Evolutionary conservation across 2,888 invertebrate species (phyloP).

Genomic region (Portevinia maculata): DNA sequence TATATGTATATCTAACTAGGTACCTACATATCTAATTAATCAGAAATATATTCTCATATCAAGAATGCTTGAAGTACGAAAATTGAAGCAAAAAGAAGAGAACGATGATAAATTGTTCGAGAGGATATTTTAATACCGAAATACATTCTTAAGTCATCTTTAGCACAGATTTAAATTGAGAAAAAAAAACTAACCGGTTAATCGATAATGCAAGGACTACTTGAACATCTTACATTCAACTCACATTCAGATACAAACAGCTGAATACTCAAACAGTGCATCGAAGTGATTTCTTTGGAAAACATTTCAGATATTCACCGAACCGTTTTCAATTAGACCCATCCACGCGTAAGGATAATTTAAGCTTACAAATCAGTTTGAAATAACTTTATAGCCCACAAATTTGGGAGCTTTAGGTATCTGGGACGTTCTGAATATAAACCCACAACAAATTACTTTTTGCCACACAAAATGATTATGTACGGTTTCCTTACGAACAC

Average conservation of each 20-base stretch:
- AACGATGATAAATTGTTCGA: conserved; percentile 54
- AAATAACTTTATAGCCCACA: conserved; percentile 9
- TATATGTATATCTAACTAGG: no score
- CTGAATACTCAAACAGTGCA: not conserved
- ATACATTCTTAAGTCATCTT: conserved; percentile 29
- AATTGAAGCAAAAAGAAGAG: not conserved
- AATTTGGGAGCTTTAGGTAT: conserved; percentile 3
- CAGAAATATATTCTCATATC: conserved; percentile 30
- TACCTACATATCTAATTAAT: conserved; percentile 61
- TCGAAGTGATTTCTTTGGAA: not conserved
- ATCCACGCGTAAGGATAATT: conserved; percentile 1
- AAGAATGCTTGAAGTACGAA: conserved; percentile 6
- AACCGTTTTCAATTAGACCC: conserved; percentile 18
- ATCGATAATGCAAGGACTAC: conserved; percentile 29
- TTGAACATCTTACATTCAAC: conserved; percentile 2
- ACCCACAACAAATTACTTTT: conserved; percentile 23
- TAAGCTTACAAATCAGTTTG: conserved; percentile 8
- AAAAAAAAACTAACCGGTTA: conserved; percentile 8
- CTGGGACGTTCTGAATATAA: not conserved
- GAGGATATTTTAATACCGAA: conserved; percentile 30
- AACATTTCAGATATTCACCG: conserved; percentile 6
- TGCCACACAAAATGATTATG: conserved; percentile 7
- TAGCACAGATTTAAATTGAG: not conserved
- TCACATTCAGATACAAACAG: conserved; percentile 9
- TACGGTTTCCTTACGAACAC: conserved; percentile 1